Evolutionary conservation across 2,797 vertebrate genomes (phyloP).

Genomic region (Phyllotis vaccarum): DNA sequence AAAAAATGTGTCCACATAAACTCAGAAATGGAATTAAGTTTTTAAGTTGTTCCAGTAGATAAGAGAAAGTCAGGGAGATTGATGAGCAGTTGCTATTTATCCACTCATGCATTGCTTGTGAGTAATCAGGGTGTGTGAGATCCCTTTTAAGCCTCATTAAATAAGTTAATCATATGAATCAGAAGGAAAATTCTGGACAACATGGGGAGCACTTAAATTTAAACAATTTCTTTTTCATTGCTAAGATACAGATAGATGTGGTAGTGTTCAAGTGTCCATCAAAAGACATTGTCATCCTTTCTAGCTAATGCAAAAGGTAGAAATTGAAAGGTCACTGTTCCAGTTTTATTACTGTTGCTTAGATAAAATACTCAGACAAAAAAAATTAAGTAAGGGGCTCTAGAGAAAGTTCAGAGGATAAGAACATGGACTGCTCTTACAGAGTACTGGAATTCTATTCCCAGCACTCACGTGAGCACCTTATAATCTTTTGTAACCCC

Average conservation of each 20-base stretch:
- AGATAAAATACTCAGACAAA: neutral
- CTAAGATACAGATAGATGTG: constrained; percentile 77
- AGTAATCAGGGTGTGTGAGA: constrained; percentile 84
- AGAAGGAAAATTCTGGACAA: constrained; percentile 80
- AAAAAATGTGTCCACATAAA: constrained; percentile 23
- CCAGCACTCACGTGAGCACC: neutral
- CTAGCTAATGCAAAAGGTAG: constrained; percentile 77
- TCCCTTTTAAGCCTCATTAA: constrained; percentile 89
- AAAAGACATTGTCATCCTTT: constrained; percentile 78
- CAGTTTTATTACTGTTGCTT: neutral
- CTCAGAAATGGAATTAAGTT: constrained; percentile 82
- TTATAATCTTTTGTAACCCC: neutral
- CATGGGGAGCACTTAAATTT: constrained; percentile 71
- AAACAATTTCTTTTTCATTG: constrained; percentile 78
- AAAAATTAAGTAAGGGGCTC: neutral
- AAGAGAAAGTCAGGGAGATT: constrained; percentile 87
- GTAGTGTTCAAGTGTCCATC: constrained; percentile 76
- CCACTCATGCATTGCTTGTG: constrained; percentile 83
- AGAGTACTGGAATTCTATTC: neutral
- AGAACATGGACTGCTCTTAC: neutral
- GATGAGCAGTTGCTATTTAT: constrained; percentile 87
- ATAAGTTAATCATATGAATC: constrained; percentile 90
- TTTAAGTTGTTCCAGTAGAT: constrained; percentile 86
- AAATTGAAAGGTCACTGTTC: constrained; percentile 79
- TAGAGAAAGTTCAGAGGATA: neutral